Percentiles rank a stretch among this genome's conserved stretches.
These are phyloP conservation scores for Hipparchia semele DNA, from an alignment of 2,888 invertebrate species.

Conservation along the genomic window DNA sequence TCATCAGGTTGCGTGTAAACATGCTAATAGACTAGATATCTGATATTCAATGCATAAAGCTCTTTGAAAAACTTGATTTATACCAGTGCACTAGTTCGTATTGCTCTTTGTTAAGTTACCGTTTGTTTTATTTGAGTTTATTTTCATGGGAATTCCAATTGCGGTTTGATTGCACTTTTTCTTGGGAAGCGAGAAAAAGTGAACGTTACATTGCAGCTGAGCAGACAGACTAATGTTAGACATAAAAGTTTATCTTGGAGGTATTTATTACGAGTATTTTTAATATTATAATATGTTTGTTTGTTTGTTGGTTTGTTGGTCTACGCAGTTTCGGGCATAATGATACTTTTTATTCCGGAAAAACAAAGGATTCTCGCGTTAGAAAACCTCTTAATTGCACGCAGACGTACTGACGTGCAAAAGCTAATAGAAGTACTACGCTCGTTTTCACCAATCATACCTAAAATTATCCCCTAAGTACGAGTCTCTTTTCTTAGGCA, in stretches of 20 bases:
- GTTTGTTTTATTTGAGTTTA: slow-evolving; percentile 30
- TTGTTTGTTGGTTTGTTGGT: too few relatives aligned
- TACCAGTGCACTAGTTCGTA: slow-evolving; percentile 24
- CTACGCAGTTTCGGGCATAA: too few relatives aligned
- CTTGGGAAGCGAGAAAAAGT: slow-evolving; percentile 4
- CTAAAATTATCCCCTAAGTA: too few relatives aligned
- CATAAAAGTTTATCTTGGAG: neutral
- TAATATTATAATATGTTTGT: too few relatives aligned
- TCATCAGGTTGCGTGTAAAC: slow-evolving; percentile 58
- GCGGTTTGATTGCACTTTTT: slow-evolving; percentile 23
- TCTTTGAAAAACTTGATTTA: slow-evolving; percentile 39
- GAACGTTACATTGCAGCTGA: neutral
- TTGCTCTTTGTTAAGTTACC: slow-evolving; percentile 27
- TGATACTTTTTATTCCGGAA: too few relatives aligned
- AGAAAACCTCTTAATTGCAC: too few relatives aligned
- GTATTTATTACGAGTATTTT: too few relatives aligned
- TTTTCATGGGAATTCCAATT: slow-evolving; percentile 24
- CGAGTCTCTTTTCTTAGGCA: too few relatives aligned
- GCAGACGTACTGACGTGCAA: too few relatives aligned
- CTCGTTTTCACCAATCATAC: too few relatives aligned
- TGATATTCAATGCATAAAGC: slow-evolving; percentile 35
- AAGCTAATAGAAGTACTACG: too few relatives aligned
- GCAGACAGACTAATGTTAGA: neutral
- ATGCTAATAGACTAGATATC: slow-evolving; percentile 43
- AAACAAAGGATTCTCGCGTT: too few relatives aligned